Evolutionary conservation across 2,888 invertebrate species (phyloP).

Genomic region (Helobdella robusta): DNA sequence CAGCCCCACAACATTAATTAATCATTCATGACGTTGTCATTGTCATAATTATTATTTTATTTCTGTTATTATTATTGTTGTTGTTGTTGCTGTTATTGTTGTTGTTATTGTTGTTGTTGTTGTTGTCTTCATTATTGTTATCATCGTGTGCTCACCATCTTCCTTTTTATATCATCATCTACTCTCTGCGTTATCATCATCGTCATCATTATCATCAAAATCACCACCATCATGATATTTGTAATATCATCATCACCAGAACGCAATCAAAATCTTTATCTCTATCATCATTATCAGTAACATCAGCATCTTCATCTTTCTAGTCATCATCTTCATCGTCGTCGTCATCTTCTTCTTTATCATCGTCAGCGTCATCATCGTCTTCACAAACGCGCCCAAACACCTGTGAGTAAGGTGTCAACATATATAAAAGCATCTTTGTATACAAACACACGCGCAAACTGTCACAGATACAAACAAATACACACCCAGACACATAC

Average conservation of each 20-base stretch:
- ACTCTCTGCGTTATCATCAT: not conserved
- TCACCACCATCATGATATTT: not conserved
- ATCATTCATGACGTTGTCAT: not conserved
- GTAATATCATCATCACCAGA: too few species aligned
- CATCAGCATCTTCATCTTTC: too few species aligned
- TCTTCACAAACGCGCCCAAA: not conserved
- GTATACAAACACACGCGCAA: conserved; percentile 9
- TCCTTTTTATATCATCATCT: not conserved
- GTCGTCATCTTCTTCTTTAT: not conserved
- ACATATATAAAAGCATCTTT: not conserved
- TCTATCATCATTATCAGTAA: too few species aligned
- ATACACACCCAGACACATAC: too few species aligned
- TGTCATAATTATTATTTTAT: not conserved
- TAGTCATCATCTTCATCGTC: not conserved
- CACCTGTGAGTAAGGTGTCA: not conserved
- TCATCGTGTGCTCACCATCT: too few species aligned
- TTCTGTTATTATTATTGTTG: not conserved
- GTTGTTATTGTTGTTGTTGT: not conserved
- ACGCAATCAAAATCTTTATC: too few species aligned
- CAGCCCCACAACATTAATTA: too few species aligned
- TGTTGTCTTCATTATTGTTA: too few species aligned
- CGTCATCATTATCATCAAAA: not conserved
- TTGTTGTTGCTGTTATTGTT: not conserved
- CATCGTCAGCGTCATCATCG: not conserved
- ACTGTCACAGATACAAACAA: conserved; percentile 7